Base-by-base conservation (phyloP, 2,888 invertebrate species). In the Clivina fossor region DNA sequence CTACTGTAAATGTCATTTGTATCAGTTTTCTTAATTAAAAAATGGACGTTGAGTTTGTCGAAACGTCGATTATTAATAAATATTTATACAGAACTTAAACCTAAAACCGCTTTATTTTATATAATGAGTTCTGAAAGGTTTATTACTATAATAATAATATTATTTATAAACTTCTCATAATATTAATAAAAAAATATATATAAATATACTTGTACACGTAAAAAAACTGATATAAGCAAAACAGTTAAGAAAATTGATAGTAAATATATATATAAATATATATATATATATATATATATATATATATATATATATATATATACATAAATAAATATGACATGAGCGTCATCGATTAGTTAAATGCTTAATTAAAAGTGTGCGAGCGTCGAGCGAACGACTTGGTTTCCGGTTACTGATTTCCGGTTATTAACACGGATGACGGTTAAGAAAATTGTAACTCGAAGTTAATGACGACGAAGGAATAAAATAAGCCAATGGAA, bases 371-470 rank as follows among this genome's bases (percentile, higher is more conserved):
- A 53, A 53, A 53, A 53, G 28, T 44, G 41, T 28, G 49, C 49
- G 53, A n/a, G n/a, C n/a, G n/a, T n/a, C 53, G 24, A 51, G 32
- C 32, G 35, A 43, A 22, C 41, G 50, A 32, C 51, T 24, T n/a
- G n/a, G 35, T 32, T 18, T 53, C 53, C 51, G 53, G 33, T 44
- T 44, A 26, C 53, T 26, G 44, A 44, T 53, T 53, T 44, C 53
- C 53, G 53, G 43, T 53, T 24, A 53, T 53, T 53, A 53, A 44
- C n/a, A n/a, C 44, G 43, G 26, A 44, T 53, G 18, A 53, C 43
- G 32, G 51, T 51, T 51, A 41, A 43, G 44, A 33, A 43, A 41
- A 41, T 35, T 15, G 13, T 40, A 26, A 18, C 38, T 13, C 30
- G 30, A n/a, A 33, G 33, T 47, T 33, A 44, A 44, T 24, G 43